These are phyloP conservation scores for Unio pictorum DNA, from an alignment of 2,888 invertebrate species.

Conservation along the genomic window DNA sequence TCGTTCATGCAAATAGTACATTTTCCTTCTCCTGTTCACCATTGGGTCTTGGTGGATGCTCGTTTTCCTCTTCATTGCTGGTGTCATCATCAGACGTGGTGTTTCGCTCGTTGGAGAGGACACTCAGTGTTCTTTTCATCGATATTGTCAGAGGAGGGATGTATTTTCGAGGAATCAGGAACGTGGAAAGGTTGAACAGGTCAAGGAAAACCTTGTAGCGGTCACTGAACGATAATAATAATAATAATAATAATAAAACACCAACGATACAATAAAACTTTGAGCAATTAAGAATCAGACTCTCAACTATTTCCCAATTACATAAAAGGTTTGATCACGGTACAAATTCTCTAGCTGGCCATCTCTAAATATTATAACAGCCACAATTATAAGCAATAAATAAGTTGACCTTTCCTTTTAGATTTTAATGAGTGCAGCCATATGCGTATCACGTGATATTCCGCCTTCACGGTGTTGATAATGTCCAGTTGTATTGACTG, in stretches of 20 bases:
- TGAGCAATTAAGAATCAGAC: background rate
- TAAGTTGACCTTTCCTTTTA: no score
- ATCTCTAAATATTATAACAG: no score
- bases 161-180: slow-evolving; percentile 90
- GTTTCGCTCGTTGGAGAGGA: slow-evolving; percentile 40
- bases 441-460: background rate
- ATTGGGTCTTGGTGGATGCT: background rate
- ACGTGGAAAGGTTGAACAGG: slow-evolving; percentile 96
- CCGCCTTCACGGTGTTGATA: no score
- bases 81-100: background rate
- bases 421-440: background rate
- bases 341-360: no score
- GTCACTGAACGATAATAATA: slow-evolving; percentile 80
- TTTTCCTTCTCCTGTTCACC: background rate
- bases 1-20: background rate
- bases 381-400: background rate
- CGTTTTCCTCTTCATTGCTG: no score
- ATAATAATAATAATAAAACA: background rate
- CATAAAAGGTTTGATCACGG: no score
- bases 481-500: background rate
- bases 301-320: background rate
- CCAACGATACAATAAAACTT: background rate
- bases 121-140: slow-evolving; percentile 83
- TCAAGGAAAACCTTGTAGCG: slow-evolving; percentile 99
- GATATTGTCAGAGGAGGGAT: slow-evolving; percentile 89